These are phyloP conservation scores for Drosophila sturtevanti DNA, from an alignment of 1,140 invertebrate species.

Conservation along the genomic window DNA sequence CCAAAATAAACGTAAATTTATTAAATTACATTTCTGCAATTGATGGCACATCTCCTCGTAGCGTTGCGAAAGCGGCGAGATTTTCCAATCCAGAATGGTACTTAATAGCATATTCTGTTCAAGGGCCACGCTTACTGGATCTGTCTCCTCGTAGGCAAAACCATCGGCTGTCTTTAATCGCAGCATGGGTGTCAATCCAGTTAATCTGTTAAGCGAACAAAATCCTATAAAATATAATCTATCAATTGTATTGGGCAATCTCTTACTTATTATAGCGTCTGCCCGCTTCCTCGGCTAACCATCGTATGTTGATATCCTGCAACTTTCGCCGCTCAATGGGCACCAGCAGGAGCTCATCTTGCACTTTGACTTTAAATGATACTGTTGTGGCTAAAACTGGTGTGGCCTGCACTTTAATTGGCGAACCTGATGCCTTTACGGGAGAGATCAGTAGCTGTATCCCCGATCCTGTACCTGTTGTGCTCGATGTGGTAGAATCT, in stretches of 20 bases:
- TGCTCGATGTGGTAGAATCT: constrained; percentile 72
- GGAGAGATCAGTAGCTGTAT: constrained; percentile 75
- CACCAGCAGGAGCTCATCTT: constrained; percentile 86
- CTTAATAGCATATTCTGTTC: constrained; percentile 85
- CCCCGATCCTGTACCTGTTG: not conserved
- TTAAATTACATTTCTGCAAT: constrained; percentile 83
- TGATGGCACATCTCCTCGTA: constrained; percentile 87
- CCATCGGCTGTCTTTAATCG: constrained; percentile 87
- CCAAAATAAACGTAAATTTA: not conserved
- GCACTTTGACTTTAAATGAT: constrained; percentile 86
- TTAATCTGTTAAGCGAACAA: constrained; percentile 83
- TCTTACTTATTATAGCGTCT: constrained; percentile 88
- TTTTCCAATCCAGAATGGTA: constrained; percentile 86
- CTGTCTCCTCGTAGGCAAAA: constrained; percentile 86
- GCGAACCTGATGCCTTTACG: constrained; percentile 47
- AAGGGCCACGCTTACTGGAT: constrained; percentile 85
- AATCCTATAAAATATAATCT: not conserved
- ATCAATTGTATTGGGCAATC: not conserved
- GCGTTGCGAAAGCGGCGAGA: constrained; percentile 85
- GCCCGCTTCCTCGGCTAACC: constrained; percentile 88
- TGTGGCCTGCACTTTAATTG: constrained; percentile 65
- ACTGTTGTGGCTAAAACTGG: constrained; percentile 59
- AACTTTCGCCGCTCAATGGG: constrained; percentile 85
- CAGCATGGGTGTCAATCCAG: constrained; percentile 86
- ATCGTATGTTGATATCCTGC: constrained; percentile 86